phyloP scores from a whole-genome alignment of 2,888 invertebrate genomes.

The Panopea generosa region DNA sequence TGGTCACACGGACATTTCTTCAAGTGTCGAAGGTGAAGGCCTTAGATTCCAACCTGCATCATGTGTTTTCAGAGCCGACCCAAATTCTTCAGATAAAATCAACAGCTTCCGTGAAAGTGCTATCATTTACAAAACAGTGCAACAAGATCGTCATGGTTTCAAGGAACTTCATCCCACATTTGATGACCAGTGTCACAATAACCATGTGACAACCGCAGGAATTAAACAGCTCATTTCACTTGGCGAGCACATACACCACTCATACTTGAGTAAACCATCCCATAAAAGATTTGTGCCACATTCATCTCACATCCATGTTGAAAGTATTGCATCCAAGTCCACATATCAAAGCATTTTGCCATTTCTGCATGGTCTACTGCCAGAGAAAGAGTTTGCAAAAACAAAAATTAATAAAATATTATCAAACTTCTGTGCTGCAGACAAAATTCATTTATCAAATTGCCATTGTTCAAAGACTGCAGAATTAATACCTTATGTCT shows the following conservation, averaged over 20 bases:
- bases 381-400: conserved; percentile 65
- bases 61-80: conserved; percentile 24
- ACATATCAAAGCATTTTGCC: conserved; percentile 63
- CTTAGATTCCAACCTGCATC: conserved; percentile 9
- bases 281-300: conserved; percentile 30
- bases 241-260: conserved; percentile 35
- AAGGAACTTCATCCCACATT: conserved; percentile 44
- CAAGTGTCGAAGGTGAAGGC: conserved; percentile 26
- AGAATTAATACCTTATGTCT: conserved; percentile 27
- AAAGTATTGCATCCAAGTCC: conserved; percentile 20
- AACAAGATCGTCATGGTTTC: conserved; percentile 45
- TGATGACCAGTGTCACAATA: conserved; percentile 13
- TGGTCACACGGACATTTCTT: conserved; percentile 33
- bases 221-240: conserved; percentile 41
- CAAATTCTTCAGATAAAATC: conserved; percentile 15
- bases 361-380: conserved; percentile 67
- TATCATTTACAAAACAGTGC: conserved; percentile 26
- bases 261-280: conserved; percentile 28
- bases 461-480: conserved; percentile 41
- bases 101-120: conserved; percentile 14
- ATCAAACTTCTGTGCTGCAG: conserved; percentile 51
- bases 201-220: conserved; percentile 44
- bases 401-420: conserved; percentile 55
- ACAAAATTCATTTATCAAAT: conserved; percentile 6
- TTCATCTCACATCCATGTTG: conserved; percentile 36